Evolutionary conservation across 2,113 vertebrate genomes (phyloP).

Genomic region (Sturnira hondurensis): DNA sequence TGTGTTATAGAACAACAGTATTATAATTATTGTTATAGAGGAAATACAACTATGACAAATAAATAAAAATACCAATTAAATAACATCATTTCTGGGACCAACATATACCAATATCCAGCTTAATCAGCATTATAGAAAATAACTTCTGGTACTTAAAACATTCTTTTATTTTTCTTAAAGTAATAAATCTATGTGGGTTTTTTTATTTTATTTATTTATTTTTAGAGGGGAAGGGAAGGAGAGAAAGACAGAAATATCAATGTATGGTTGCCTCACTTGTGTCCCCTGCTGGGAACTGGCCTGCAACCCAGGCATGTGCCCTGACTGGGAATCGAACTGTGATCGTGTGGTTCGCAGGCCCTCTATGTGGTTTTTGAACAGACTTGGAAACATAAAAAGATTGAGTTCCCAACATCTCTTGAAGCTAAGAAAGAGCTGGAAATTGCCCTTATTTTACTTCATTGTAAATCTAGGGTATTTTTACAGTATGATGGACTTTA

Average conservation of each 20-base stretch:
- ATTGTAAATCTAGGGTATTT: not conserved
- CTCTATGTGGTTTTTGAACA: not conserved
- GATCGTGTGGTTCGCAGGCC: too few species aligned
- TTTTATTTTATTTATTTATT: too few species aligned
- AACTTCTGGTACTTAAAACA: not conserved
- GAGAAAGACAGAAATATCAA: too few species aligned
- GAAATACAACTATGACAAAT: not conserved
- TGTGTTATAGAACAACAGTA: not conserved
- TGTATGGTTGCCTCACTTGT: too few species aligned
- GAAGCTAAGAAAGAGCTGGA: not conserved
- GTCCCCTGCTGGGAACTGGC: too few species aligned
- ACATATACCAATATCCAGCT: not conserved
- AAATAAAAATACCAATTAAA: not conserved
- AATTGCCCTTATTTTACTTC: not conserved
- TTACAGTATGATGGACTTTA: not conserved
- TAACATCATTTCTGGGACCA: not conserved
- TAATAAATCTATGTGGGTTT: conserved; percentile 14
- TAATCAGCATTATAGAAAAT: not conserved
- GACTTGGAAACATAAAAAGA: not conserved
- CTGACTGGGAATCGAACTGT: too few species aligned
- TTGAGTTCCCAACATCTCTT: not conserved
- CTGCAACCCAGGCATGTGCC: too few species aligned
- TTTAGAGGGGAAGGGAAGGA: too few species aligned
- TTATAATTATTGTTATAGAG: not conserved
- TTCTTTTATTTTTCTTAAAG: not conserved